phyloP scores from a whole-genome alignment of 2,888 invertebrate genomes.

The Catocala sponsa region DNA sequence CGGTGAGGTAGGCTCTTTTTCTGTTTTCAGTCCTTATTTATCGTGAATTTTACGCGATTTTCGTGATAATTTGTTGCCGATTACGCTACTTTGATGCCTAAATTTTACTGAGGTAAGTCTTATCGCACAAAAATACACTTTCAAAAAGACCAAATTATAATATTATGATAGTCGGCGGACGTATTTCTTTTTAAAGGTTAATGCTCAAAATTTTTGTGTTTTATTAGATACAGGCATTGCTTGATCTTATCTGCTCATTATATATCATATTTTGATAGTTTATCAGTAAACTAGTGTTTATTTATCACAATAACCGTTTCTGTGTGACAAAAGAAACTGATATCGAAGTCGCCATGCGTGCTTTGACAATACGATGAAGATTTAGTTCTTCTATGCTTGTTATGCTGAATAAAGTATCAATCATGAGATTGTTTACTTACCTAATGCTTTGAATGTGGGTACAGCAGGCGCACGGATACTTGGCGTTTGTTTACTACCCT shows the following conservation, averaged over 20 bases:
- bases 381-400: slow-evolving; percentile 16
- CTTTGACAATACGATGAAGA: slow-evolving; percentile 65
- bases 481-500: slow-evolving; percentile 30
- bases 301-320: slow-evolving; percentile 6
- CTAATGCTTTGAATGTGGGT: slow-evolving; percentile 8
- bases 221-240: slow-evolving; percentile 14
- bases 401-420: slow-evolving; percentile 9
- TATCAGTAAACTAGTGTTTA: background rate
- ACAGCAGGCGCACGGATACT: slow-evolving; percentile 14
- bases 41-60: slow-evolving; percentile 80
- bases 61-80: slow-evolving; percentile 73
- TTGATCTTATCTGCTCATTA: background rate
- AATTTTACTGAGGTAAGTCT: slow-evolving; percentile 82
- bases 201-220: slow-evolving; percentile 52
- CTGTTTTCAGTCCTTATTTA: slow-evolving; percentile 86
- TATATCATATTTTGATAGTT: slow-evolving; percentile 28
- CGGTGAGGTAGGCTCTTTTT: slow-evolving; percentile 87
- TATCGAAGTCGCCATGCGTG: slow-evolving; percentile 78
- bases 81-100: slow-evolving; percentile 83
- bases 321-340: slow-evolving; percentile 41
- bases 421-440: slow-evolving; percentile 31
- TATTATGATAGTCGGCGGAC: slow-evolving; percentile 80
- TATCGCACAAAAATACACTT: slow-evolving; percentile 20
- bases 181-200: slow-evolving; percentile 79
- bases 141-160: slow-evolving; percentile 18